These are phyloP conservation scores for Melitaea athalia DNA, from an alignment of 2,888 invertebrate genomes.

Conservation along the genomic window DNA sequence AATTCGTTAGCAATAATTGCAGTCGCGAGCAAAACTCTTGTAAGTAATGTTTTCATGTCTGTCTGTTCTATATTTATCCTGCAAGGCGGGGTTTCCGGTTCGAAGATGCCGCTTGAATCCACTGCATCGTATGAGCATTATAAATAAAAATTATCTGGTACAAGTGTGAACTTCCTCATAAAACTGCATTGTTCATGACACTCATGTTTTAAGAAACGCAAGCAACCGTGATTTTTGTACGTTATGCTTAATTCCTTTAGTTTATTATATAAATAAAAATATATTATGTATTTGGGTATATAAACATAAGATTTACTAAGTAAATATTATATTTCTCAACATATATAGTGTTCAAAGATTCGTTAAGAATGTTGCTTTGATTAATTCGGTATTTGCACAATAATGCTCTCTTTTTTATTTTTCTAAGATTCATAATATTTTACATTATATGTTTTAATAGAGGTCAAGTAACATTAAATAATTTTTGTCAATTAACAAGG, in stretches of 20 bases:
- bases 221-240: neutral
- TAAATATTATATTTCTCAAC: neutral
- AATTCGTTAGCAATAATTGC: slow-evolving; percentile 8
- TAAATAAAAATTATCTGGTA: slow-evolving; percentile 58
- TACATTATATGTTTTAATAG: no score
- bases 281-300: no score
- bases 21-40: slow-evolving; percentile 18
- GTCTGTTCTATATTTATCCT: slow-evolving; percentile 72
- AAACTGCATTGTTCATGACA: slow-evolving; percentile 18
- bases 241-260: neutral
- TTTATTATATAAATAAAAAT: neutral
- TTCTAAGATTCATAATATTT: no score
- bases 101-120: slow-evolving; percentile 50
- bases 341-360: neutral
- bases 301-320: no score
- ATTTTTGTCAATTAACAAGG: no score
- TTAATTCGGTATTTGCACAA: no score
- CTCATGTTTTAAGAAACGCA: slow-evolving; percentile 11
- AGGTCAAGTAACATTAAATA: no score
- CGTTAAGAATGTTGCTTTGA: no score
- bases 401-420: no score
- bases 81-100: slow-evolving; percentile 72
- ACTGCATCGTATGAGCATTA: slow-evolving; percentile 53
- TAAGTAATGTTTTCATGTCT: slow-evolving; percentile 42
- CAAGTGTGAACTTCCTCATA: slow-evolving; percentile 47